Evolutionary conservation across 2,888 invertebrate species (phyloP), one percentile per base, ranked within the genome.

Genomic region (Schizotus pectinicornis): DNA sequence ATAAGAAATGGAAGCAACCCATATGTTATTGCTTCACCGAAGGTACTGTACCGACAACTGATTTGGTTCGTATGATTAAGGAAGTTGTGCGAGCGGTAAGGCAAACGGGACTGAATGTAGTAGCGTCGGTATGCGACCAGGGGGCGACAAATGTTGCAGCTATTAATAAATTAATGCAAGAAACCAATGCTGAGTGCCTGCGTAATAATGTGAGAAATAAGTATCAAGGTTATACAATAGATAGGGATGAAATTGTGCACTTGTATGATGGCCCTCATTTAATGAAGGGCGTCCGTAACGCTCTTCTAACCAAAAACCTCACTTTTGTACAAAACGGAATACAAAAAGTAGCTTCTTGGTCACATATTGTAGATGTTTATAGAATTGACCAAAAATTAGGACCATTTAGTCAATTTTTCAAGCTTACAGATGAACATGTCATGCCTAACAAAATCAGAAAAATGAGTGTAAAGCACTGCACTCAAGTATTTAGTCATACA

Each of bases 241-340:
- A 61, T 37, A 45, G 14, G 0, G 11, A 38, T 31, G 60, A 57
- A 45, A 33, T 61, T 13, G 32, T 61, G 2, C 60, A 51, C 22
- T n/a, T 61, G 1, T 61, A 42, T 14, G 57, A 62, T 39, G 11
- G 31, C 22, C 60, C 56, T n/a, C 60, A 62, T 39, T 31, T 62
- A 8, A 37, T 61, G 30, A 65, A 63, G 49, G 56, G 54, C 33
- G 48, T 67, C n/a, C n/a, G n/a, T n/a, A n/a, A n/a, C n/a, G n/a
- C n/a, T n/a, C n/a, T n/a, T n/a, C n/a, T n/a, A n/a, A n/a, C 49
- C 60, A 11, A 65, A 67, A 39, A 63, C 13, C 39, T 53, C 22
- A 9, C 42, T 45, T 57, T 50, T 45, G 38, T 12, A 7, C 7
- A 39, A 14, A 36, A 56, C 9, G 62, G 57, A 2, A 35, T 7